Percentiles rank a stretch among this genome's conserved stretches.
phyloP scores from a whole-genome alignment of 2,888 invertebrate species.

The Steromphala cineraria region DNA sequence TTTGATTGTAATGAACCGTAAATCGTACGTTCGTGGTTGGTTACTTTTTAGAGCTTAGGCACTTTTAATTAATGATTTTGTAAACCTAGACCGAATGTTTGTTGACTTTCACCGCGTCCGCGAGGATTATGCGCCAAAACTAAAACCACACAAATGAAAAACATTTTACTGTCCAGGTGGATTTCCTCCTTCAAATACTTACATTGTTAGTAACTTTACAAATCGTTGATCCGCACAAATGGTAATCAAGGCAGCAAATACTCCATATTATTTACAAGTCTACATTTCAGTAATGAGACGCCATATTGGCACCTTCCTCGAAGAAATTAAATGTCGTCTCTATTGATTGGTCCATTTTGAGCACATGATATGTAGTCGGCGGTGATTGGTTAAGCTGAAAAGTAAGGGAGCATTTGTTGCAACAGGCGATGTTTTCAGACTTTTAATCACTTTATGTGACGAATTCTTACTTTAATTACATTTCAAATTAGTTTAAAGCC shows the following conservation, averaged over 20 bases:
- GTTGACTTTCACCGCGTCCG: background rate
- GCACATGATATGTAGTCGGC: slow-evolving; percentile 55
- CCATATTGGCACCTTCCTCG: slow-evolving; percentile 53
- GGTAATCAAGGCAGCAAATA: background rate
- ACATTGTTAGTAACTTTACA: no score
- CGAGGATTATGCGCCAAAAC: background rate
- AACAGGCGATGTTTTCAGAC: background rate
- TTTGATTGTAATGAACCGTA: no score
- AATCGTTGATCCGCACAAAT: no score
- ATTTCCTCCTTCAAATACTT: no score
- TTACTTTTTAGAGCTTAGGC: no score
- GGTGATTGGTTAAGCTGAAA: slow-evolving; percentile 47
- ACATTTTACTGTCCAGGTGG: background rate
- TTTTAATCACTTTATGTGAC: background rate
- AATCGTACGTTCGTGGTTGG: no score
- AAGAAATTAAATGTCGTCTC: slow-evolving; percentile 49
- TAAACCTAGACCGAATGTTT: background rate
- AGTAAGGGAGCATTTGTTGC: slow-evolving; percentile 23
- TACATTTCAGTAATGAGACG: slow-evolving; percentile 21
- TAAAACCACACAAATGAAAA: background rate
- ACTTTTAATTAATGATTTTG: no score
- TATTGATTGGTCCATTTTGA: slow-evolving; percentile 48
- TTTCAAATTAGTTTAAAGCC: background rate
- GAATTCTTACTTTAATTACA: background rate
- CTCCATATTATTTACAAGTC: background rate